Percentiles rank a stretch among this genome's conserved stretches.
phyloP scores from a whole-genome alignment of 2,797 vertebrate genomes.

The Anguilla pacifica region DNA sequence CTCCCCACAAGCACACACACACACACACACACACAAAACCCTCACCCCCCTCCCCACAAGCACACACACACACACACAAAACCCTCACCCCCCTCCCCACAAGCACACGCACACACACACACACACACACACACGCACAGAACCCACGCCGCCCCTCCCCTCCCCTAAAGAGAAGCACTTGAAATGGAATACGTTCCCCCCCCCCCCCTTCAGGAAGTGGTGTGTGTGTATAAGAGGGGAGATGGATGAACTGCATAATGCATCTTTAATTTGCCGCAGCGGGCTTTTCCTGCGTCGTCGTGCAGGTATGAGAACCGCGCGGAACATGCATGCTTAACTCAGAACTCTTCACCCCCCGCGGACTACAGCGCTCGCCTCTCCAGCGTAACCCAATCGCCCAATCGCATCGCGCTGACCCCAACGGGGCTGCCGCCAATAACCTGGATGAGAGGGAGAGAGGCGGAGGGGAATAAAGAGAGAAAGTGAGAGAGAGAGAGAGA shows the following conservation, averaged over 20 bases:
- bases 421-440: slow-evolving; percentile 52
- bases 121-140: background rate
- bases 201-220: slow-evolving; percentile 37
- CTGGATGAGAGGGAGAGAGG: slow-evolving; percentile 35
- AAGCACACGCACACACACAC: background rate
- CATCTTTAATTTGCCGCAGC: slow-evolving; percentile 30
- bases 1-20: too few relatives aligned
- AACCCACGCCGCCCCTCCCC: background rate
- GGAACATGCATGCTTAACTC: slow-evolving; percentile 47
- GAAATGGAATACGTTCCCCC: background rate
- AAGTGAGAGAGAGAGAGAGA: background rate
- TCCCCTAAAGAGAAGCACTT: background rate
- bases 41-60: too few relatives aligned
- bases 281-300: slow-evolving; percentile 31
- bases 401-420: slow-evolving; percentile 39
- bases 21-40: too few relatives aligned
- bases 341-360: slow-evolving; percentile 47
- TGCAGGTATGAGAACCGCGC: slow-evolving; percentile 7
- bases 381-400: slow-evolving; percentile 37
- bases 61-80: background rate
- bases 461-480: slow-evolving; percentile 40
- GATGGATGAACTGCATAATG: slow-evolving; percentile 26
- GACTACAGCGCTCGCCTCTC: slow-evolving; percentile 24
- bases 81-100: background rate
- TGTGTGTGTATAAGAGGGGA: slow-evolving; percentile 25